phyloP scores from a whole-genome alignment of 2,113 vertebrate genomes.

The Callospermophilus lateralis region DNA sequence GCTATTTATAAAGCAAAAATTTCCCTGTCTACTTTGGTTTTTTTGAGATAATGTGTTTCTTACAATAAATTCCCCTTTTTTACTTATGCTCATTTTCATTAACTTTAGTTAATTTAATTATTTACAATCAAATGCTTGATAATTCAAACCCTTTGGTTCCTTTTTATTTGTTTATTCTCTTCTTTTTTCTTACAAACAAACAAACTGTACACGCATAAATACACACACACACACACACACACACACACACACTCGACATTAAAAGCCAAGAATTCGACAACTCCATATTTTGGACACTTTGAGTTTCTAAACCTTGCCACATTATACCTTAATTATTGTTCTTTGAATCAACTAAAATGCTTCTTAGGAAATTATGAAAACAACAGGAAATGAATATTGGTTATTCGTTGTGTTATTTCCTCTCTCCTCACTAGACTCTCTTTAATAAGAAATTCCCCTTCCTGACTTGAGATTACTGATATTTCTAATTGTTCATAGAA shows the following conservation, averaged over 20 bases:
- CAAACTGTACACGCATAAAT: neutral
- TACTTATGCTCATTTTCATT: constrained; percentile 12
- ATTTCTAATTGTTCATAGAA: constrained; percentile 50
- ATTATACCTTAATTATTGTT: neutral
- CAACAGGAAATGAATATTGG: neutral
- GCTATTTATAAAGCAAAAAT: neutral
- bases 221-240: neutral
- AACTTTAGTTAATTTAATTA: neutral
- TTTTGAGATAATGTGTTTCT: neutral
- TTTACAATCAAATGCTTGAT: constrained; percentile 22
- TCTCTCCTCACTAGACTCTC: neutral
- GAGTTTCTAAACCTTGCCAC: neutral
- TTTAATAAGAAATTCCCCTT: neutral
- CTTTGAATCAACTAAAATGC: neutral
- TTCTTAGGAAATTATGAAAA: constrained; percentile 14
- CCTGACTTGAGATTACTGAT: constrained; percentile 15
- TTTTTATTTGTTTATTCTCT: constrained; percentile 10
- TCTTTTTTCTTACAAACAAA: neutral
- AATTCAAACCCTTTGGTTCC: neutral
- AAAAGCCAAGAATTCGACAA: constrained; percentile 45
- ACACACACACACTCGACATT: neutral
- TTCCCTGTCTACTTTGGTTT: neutral
- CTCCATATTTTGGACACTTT: neutral
- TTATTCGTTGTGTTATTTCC: neutral
- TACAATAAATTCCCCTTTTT: neutral